phyloP scores from a whole-genome alignment of 2,113 vertebrate genomes.

The Myotis yumanensis region DNA sequence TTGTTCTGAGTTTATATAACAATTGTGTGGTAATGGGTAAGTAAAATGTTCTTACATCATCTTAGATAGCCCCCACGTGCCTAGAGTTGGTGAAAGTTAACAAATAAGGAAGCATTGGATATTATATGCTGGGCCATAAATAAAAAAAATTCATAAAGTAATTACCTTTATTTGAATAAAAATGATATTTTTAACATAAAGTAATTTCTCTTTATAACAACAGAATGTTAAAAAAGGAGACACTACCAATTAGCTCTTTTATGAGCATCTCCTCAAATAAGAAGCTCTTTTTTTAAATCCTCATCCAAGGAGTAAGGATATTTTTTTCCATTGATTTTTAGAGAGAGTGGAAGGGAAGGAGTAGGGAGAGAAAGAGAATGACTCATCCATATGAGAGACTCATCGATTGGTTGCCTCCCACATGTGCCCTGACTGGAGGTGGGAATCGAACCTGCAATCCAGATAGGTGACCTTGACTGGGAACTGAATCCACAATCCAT shows the following conservation, averaged over 20 bases:
- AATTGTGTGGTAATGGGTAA: background rate
- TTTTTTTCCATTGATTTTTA: no score
- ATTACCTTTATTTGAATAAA: background rate
- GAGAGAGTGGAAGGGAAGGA: no score
- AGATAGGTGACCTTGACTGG: no score
- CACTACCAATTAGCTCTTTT: background rate
- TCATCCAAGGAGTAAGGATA: no score
- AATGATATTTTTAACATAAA: conserved; percentile 38
- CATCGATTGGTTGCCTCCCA: no score
- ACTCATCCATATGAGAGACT: no score
- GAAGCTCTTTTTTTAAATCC: background rate
- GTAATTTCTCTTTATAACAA: background rate
- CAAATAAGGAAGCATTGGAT: background rate
- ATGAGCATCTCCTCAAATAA: conserved; percentile 15
- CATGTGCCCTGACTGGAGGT: no score
- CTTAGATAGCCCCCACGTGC: background rate
- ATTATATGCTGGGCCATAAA: background rate
- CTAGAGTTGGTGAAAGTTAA: background rate
- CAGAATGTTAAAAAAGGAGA: background rate
- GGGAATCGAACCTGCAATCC: no score
- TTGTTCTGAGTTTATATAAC: background rate
- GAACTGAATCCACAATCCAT: no score
- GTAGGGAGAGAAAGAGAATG: no score
- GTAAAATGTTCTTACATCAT: background rate
- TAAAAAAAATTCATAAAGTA: background rate